Conservation (phyloP, 2,797 vertebrate species). For the Gymnothorax reevesii region DNA sequence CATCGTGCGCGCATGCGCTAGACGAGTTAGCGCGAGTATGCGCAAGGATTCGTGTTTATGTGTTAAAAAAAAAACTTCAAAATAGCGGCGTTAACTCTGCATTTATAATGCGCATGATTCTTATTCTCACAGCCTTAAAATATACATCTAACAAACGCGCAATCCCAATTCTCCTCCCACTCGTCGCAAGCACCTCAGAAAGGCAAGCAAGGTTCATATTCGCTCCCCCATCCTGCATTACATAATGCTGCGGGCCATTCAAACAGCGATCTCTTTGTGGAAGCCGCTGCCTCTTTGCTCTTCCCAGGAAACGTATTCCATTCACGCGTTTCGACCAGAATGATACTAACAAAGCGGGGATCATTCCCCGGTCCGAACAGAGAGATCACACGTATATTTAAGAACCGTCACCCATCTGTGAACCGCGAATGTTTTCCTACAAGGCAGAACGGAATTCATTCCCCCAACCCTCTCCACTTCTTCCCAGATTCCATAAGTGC, state of each 20-base stretch:
- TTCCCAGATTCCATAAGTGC: slow-evolving; percentile 11
- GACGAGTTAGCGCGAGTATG: background rate
- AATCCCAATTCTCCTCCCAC: slow-evolving; percentile 14
- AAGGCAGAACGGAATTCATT: background rate
- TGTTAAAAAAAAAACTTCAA: slow-evolving; percentile 59
- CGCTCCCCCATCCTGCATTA: background rate
- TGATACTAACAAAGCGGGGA: background rate
- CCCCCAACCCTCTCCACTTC: background rate
- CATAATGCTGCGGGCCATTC: background rate
- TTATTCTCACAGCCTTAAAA: slow-evolving; percentile 31
- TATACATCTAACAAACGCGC: slow-evolving; percentile 1
- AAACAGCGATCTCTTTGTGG: background rate
- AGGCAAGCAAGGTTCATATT: slow-evolving; percentile 10
- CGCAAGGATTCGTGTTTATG: background rate
- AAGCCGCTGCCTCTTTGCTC: background rate
- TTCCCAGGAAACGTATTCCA: background rate
- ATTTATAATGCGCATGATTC: slow-evolving; percentile 34
- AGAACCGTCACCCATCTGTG: slow-evolving; percentile 19
- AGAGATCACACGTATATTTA: background rate
- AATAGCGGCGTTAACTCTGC: slow-evolving; percentile 76
- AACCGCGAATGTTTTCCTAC: slow-evolving; percentile 1
- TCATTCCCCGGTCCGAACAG: background rate
- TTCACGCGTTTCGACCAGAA: background rate
- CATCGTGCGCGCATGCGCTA: background rate
- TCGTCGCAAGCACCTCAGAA: background rate